A percentile compares a stretch with the other conserved stretches of the same genome.
Evolutionary conservation across 2,888 invertebrate species (phyloP).

Genomic region (Cheiracanthium punctorium): DNA sequence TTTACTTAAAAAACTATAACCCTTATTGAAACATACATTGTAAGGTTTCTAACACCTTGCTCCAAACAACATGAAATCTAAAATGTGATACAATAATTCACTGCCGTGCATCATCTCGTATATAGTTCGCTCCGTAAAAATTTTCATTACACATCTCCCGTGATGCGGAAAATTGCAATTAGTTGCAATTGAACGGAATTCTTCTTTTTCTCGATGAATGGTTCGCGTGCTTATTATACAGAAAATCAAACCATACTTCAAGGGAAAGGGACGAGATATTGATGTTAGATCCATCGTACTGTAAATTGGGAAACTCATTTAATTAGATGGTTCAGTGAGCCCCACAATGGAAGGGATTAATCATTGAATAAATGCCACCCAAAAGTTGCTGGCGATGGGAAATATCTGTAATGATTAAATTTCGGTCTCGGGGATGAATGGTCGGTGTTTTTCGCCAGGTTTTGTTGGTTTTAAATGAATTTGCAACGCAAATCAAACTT

Average conservation of each 20-base stretch:
- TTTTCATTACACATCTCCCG: not conserved
- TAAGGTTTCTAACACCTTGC: no score
- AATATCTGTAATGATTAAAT: not conserved
- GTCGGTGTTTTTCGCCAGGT: no score
- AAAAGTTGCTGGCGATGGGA: not conserved
- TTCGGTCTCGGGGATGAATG: not conserved
- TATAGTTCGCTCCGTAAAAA: not conserved
- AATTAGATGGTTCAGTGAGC: slow-evolving; percentile 53
- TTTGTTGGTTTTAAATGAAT: no score
- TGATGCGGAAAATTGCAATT: slow-evolving; percentile 13
- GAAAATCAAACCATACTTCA: not conserved
- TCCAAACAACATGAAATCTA: not conserved
- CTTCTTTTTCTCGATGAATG: not conserved
- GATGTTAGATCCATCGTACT: slow-evolving; percentile 58
- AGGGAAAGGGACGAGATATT: slow-evolving; percentile 30
- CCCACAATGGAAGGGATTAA: slow-evolving; percentile 35
- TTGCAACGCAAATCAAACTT: no score
- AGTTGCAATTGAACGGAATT: not conserved
- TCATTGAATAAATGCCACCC: not conserved
- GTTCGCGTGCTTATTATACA: not conserved
- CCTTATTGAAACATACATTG: no score
- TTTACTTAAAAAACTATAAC: no score
- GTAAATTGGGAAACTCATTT: slow-evolving; percentile 63
- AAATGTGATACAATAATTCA: not conserved
- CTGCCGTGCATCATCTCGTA: not conserved